Conservation (phyloP, 1,140 invertebrate genomes). For the Pseudomyrmex concolor region DNA sequence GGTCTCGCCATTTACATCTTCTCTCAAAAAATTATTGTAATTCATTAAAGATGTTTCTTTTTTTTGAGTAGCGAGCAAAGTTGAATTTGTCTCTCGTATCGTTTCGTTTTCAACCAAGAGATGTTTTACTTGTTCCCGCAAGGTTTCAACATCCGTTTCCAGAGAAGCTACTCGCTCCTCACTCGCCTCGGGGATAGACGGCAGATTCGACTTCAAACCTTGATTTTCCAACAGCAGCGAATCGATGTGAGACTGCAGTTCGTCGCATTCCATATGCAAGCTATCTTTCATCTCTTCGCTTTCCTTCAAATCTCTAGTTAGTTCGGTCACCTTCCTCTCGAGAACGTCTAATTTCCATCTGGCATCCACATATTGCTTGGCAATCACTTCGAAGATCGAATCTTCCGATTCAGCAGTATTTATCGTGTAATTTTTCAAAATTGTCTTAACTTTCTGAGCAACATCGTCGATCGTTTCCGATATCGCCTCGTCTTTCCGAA, state of each 20-base stretch:
- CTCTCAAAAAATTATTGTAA: conserved; percentile 72
- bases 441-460: conserved; percentile 73
- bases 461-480: conserved; percentile 65
- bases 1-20: conserved; percentile 67
- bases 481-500: neutral
- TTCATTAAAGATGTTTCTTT: conserved; percentile 38
- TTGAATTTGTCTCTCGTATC: conserved; percentile 84
- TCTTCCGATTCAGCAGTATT: conserved; percentile 65
- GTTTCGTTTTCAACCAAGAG: conserved; percentile 86
- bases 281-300: conserved; percentile 76
- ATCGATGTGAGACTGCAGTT: conserved; percentile 81
- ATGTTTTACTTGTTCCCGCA: conserved; percentile 76
- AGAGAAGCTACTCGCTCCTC: conserved; percentile 81
- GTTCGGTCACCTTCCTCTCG: conserved; percentile 79
- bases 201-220: conserved; percentile 79
- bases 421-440: conserved; percentile 77
- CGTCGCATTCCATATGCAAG: conserved; percentile 80
- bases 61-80: neutral
- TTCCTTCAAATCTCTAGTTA: conserved; percentile 79
- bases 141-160: conserved; percentile 80
- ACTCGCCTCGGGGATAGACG: conserved; percentile 82
- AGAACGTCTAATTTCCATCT: conserved; percentile 82
- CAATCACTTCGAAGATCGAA: conserved; percentile 78
- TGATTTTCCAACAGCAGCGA: conserved; percentile 78
- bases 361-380: conserved; percentile 77